Percentiles rank a stretch among this genome's conserved stretches.
phyloP scores from a whole-genome alignment of 2,797 vertebrate species.

The Eulemur coronatus region DNA sequence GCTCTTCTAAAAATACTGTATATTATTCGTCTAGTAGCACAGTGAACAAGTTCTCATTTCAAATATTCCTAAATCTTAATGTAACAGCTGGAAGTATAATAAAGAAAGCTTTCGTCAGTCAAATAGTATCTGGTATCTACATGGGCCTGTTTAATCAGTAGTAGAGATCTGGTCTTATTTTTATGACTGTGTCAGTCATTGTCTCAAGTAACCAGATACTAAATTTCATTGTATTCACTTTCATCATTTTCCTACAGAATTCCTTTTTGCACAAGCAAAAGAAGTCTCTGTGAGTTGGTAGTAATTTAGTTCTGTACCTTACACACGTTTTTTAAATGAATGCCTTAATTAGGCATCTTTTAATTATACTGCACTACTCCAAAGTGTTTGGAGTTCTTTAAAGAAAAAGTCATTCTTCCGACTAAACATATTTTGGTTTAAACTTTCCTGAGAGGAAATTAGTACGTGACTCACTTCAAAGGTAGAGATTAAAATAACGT shows the following conservation, averaged over 20 bases:
- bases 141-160: background rate
- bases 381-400: background rate
- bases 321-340: background rate
- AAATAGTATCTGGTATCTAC: no score
- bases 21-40: background rate
- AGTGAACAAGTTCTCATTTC: background rate
- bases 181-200: background rate
- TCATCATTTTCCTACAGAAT: background rate
- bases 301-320: background rate
- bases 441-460: constrained; percentile 69
- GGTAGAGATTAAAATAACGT: constrained; percentile 48
- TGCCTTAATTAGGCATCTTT: background rate
- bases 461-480: constrained; percentile 73
- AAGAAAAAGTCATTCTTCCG: constrained; percentile 10
- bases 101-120: background rate
- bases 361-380: background rate
- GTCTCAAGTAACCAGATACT: background rate
- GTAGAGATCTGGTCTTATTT: background rate
- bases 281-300: background rate
- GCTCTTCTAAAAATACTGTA: background rate
- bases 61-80: background rate
- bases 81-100: background rate
- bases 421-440: constrained; percentile 31
- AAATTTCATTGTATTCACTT: background rate
- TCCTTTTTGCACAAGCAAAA: background rate